Percentiles rank a stretch among this genome's conserved stretches.
Conservation (phyloP, 2,113 vertebrate species). For the Dendrocopos noguchii region DNA sequence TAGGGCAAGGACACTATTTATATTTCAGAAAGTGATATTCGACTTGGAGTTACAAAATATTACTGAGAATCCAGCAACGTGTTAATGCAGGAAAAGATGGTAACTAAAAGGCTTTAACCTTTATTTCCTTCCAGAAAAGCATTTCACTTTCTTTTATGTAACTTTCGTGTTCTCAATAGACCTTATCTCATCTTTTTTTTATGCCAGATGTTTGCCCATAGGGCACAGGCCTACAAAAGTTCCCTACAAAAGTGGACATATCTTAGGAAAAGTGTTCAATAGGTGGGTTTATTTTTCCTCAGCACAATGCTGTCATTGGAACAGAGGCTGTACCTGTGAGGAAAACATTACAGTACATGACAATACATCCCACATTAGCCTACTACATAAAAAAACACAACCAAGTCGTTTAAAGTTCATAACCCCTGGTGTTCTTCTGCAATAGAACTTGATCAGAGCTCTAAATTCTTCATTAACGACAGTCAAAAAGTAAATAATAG, state of each 20-base stretch:
- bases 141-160: not conserved
- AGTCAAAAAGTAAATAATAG: slow-evolving; percentile 19
- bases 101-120: not conserved
- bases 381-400: not conserved
- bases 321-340: not conserved
- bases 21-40: not conserved
- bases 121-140: not conserved
- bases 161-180: not conserved
- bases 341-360: not conserved
- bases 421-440: not conserved
- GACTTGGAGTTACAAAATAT: not conserved
- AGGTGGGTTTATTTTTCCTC: not conserved
- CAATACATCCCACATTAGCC: not conserved
- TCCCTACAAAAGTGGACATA: not conserved
- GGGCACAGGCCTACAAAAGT: too few species aligned
- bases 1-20: not conserved
- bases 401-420: not conserved
- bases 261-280: not conserved
- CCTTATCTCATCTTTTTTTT: not conserved
- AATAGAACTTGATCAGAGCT: not conserved
- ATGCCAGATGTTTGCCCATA: not conserved
- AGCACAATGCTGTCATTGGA: not conserved
- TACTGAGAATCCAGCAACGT: not conserved
- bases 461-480: not conserved
- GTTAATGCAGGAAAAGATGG: not conserved